Evolutionary conservation across 2,113 vertebrate species (phyloP), one percentile per base, ranked within the genome.

Genomic region (Thamnophis sirtalis): DNA sequence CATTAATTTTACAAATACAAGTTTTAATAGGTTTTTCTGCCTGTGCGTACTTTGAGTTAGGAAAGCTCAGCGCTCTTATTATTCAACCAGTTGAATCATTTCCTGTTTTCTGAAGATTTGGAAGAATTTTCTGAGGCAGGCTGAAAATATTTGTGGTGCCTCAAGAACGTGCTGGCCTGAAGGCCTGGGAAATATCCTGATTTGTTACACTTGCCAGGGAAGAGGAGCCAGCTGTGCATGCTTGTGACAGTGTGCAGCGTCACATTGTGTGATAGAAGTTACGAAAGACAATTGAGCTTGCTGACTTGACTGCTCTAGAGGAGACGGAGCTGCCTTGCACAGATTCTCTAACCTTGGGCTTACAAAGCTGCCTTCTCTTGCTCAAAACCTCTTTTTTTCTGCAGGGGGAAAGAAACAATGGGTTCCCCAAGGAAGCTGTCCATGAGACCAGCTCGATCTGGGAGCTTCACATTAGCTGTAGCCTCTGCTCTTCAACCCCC

Each of bases 41-140:
- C 4, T 87, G 22, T 2, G 89, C 68, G 15, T 93, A 94, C 93
- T 87, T 73, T 0, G 86, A 94, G 95, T 91, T 0, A 0, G 0
- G 93, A 68, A 33, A 92, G 0, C 60, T 89, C 93, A 3, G 24
- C 17, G 87, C 54, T 33, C 84, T 28, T 91, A 93, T 84, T 92
- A 84, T 84, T 49, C 3, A 50, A 84, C 90, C 0, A 0, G 2
- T 92, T 96, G 95, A 96, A 96, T 96, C 96, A 96, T 97, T 97
- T 97, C 96, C 96, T 96, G 96, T 96, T 97, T 96, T 89, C 95
- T 91, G 63, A 68, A 92, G 2, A n/a, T 10, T 93, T n/a, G 91
- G 90, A 54, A 92, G 95, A 90, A 1, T 93, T 95, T 33, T 0
- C 56, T 73, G 0, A 84, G 88, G 92, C 93, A 33, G 91, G 91